Evolutionary conservation across 2,888 invertebrate genomes (phyloP).

Genomic region (Aspidiotus destructor): DNA sequence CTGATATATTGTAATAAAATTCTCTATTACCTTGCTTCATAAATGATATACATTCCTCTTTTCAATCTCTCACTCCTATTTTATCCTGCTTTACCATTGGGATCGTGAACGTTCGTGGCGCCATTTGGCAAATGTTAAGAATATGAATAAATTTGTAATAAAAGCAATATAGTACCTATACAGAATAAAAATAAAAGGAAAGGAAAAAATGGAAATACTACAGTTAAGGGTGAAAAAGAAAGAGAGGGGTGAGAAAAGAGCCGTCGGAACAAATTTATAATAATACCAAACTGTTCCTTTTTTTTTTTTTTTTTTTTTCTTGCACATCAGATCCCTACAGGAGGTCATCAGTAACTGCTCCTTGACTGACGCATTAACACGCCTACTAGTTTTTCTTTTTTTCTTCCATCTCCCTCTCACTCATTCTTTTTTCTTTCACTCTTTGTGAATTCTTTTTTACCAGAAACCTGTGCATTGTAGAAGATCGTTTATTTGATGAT

Average conservation of each 20-base stretch:
- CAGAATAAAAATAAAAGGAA: slow-evolving; percentile 20
- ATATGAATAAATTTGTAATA: slow-evolving; percentile 30
- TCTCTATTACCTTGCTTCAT: no score
- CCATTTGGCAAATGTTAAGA: no score
- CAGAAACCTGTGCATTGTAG: slow-evolving; percentile 8
- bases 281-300: slow-evolving; percentile 27
- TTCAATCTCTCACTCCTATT: no score
- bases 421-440: neutral
- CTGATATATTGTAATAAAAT: no score
- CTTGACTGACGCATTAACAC: slow-evolving; percentile 31
- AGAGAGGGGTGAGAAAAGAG: slow-evolving; percentile 18
- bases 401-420: neutral
- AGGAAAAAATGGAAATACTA: neutral
- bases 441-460: neutral
- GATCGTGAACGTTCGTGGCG: slow-evolving; percentile 8
- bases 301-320: slow-evolving; percentile 7
- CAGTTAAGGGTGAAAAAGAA: slow-evolving; percentile 26
- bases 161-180: slow-evolving; percentile 6
- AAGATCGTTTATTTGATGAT: slow-evolving; percentile 25
- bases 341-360: slow-evolving; percentile 31
- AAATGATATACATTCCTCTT: no score
- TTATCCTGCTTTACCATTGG: no score
- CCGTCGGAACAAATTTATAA: slow-evolving; percentile 27
- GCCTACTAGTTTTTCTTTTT: slow-evolving; percentile 24
- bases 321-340: slow-evolving; percentile 26